Conservation (phyloP, 2,888 invertebrate species). For the Athalia rosae region DNA sequence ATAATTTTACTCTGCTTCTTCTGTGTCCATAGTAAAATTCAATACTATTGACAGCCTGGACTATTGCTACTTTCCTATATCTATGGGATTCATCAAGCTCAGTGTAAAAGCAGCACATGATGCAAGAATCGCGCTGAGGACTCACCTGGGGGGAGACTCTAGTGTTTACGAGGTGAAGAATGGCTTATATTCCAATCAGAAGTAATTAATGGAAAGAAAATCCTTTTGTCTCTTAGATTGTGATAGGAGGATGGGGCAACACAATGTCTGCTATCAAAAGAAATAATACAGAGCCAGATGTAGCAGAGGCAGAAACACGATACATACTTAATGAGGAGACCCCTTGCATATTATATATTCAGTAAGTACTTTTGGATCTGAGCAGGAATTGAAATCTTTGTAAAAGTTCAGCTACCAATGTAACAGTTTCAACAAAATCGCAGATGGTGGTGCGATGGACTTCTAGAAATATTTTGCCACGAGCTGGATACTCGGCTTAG, state of each 20-base stretch:
- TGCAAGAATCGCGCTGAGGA: constrained; percentile 62
- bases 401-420: background rate
- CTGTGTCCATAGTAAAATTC: constrained; percentile 54
- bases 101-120: constrained; percentile 59
- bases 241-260: constrained; percentile 61
- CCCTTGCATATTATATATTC: constrained; percentile 58
- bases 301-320: constrained; percentile 58
- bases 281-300: constrained; percentile 55
- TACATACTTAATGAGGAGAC: constrained; percentile 56
- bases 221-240: constrained; percentile 53
- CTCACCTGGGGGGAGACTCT: constrained; percentile 61
- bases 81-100: constrained; percentile 56
- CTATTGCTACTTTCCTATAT: constrained; percentile 61
- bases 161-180: constrained; percentile 60
- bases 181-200: background rate
- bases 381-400: too few species aligned
- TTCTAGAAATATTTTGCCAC: constrained; percentile 49
- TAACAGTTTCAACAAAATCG: constrained; percentile 10
- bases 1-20: too few species aligned
- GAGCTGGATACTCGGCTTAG: constrained; percentile 53
- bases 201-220: background rate
- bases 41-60: constrained; percentile 59
- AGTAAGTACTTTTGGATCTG: constrained; percentile 51
- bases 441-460: constrained; percentile 61
- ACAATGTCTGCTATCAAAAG: constrained; percentile 61